Evolutionary conservation across 2,888 invertebrate genomes (phyloP), one percentile per base, ranked within the genome.

Genomic region (Aspidiotus destructor): DNA sequence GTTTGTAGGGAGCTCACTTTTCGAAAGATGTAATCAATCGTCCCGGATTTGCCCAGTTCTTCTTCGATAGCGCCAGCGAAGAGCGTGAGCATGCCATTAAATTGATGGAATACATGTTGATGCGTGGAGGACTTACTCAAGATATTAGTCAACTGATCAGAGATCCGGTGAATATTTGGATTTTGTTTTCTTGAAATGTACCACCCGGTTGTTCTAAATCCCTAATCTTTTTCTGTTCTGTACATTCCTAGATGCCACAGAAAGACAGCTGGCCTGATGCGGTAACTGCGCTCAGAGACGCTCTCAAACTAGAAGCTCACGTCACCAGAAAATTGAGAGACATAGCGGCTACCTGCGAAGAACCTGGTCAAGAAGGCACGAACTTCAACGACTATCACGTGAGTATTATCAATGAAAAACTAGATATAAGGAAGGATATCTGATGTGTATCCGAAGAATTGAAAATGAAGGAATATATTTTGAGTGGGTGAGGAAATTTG

Each of bases 71-170:
- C 0, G 90, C 92, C 0, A 83, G 82, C 11, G 95, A 95, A 77
- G 95, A 96, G 78, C 83, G 93, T 63, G 85, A 88, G 70, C 95
- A 96, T 76, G 93, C 92, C 1, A 86, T 88, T 75, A 89, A 90
- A 76, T 80, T 96, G 44, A 89, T 95, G 69, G 86, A 89, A 71
- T 95, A 95, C 78, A 78, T 94, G 71, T 83, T 90, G 63, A 90
- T 91, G 88, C 84, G 95, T 76, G 90, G 90, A 74, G 83, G 87
- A 74, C 81, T 89, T 52, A 85, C 84, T 13, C 76, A 78, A n/a
- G 81, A 83, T 71, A 81, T 86, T 73, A 81, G 80, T 70, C 80
- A 82, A 70, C 79, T 84, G 62, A 80, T 86, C 74, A 80, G 81
- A 11, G 75, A 75, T 70, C 76, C 77, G 15, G 79, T 79, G 73